Conservation (phyloP, 2,888 invertebrate genomes). For the Cordilura impudica region DNA sequence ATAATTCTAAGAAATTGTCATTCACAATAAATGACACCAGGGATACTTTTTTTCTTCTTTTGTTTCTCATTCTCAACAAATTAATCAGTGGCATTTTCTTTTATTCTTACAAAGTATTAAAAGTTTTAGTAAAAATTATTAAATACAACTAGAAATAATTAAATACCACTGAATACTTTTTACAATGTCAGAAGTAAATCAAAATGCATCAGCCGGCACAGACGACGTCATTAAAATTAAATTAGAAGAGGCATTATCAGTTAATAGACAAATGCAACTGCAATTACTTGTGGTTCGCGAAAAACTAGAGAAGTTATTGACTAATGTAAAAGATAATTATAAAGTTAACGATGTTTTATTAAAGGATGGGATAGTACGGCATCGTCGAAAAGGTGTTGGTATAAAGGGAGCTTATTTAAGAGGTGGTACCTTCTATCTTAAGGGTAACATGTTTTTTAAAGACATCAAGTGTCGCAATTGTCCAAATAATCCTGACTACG, state of each 20-base stretch:
- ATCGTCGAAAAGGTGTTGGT: constrained; percentile 32
- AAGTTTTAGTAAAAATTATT: too few species aligned
- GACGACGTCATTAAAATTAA: constrained; percentile 30
- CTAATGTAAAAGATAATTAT: constrained; percentile 67
- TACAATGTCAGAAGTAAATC: not conserved
- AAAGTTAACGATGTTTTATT: constrained; percentile 67
- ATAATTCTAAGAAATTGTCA: too few species aligned
- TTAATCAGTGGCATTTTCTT: too few species aligned
- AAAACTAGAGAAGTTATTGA: constrained; percentile 65
- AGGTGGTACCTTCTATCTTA: constrained; percentile 77
- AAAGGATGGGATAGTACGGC: constrained; percentile 34
- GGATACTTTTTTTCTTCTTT: too few species aligned
- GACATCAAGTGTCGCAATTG: constrained; percentile 80
- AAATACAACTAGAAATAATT: too few species aligned
- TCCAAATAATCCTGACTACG: constrained; percentile 82
- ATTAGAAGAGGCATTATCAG: constrained; percentile 66
- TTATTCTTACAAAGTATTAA: too few species aligned
- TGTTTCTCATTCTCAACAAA: too few species aligned
- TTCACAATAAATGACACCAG: too few species aligned
- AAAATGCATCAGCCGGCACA: not conserved
- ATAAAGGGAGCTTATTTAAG: constrained; percentile 78
- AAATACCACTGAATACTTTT: too few species aligned
- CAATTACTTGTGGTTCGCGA: constrained; percentile 66
- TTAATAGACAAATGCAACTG: constrained; percentile 71
- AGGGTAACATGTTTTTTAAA: constrained; percentile 81